Conservation (phyloP, 2,888 invertebrate species). For the Gari tellinella region DNA sequence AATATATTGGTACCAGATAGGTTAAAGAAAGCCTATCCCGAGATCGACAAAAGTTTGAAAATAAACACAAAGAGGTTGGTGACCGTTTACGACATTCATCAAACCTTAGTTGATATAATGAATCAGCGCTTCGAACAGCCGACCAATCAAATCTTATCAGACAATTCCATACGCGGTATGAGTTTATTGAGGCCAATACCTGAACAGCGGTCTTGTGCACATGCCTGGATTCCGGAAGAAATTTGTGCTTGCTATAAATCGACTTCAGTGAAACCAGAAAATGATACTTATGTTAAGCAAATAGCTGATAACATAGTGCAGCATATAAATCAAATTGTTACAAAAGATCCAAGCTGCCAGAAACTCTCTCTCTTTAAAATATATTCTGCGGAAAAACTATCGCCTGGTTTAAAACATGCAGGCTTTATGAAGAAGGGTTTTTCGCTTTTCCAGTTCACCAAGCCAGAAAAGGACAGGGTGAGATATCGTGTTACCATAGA, state of each 20-base stretch:
- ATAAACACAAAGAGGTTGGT: conserved; percentile 89
- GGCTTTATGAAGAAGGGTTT: too few species aligned
- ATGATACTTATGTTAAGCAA: background rate
- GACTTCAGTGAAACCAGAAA: conserved; percentile 3
- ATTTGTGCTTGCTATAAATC: conserved; percentile 63
- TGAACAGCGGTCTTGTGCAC: conserved; percentile 89
- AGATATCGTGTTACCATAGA: conserved; percentile 37
- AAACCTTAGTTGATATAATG: conserved; percentile 89
- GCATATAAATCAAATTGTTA: conserved; percentile 11
- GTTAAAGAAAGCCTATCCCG: conserved; percentile 88
- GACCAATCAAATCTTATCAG: background rate
- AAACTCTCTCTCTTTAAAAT: background rate
- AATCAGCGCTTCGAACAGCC: conserved; percentile 53
- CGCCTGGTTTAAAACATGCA: conserved; percentile 3
- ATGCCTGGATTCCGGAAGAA: conserved; percentile 91
- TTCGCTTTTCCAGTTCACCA: too few species aligned
- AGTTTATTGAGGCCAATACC: conserved; percentile 92
- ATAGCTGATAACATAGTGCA: conserved; percentile 9
- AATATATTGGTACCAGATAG: conserved; percentile 90
- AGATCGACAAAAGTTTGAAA: conserved; percentile 88
- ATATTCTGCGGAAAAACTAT: background rate
- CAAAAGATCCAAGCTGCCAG: background rate
- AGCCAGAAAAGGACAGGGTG: background rate
- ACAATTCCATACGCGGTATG: conserved; percentile 57
- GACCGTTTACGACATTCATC: conserved; percentile 93